Conservation (phyloP, 2,113 vertebrate species). For the Anarrhichthys ocellatus region DNA sequence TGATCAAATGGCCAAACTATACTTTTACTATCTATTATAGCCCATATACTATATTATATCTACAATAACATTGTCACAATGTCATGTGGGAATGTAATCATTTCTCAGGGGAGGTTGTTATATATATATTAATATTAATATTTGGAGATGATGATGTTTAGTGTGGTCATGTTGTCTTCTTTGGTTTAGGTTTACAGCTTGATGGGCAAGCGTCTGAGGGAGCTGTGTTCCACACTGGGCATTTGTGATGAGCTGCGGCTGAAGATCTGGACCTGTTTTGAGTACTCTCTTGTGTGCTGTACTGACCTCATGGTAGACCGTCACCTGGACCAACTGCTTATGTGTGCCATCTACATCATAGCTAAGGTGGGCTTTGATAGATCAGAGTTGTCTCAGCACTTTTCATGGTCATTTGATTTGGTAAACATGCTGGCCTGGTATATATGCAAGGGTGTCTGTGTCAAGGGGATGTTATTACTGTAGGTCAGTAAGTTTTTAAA, state of each 20-base stretch:
- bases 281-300: constrained; percentile 89
- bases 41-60: background rate
- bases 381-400: background rate
- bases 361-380: constrained; percentile 39
- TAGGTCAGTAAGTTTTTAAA: background rate
- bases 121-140: too few species aligned
- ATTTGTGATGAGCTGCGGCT: constrained; percentile 87
- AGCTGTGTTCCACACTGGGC: constrained; percentile 87
- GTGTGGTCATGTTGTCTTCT: background rate
- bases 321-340: constrained; percentile 91
- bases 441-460: background rate
- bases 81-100: background rate
- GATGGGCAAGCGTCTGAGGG: constrained; percentile 87
- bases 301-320: constrained; percentile 88
- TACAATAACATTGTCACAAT: background rate
- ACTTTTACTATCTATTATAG: background rate
- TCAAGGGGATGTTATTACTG: background rate
- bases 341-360: constrained; percentile 70
- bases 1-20: background rate
- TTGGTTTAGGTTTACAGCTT: constrained; percentile 90
- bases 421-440: background rate
- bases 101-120: background rate
- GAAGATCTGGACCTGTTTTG: constrained; percentile 96
- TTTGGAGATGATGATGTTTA: background rate
- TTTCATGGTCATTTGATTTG: background rate